Evolutionary conservation across 2,888 invertebrate species (phyloP).

Genomic region (Ectobius pallidus): DNA sequence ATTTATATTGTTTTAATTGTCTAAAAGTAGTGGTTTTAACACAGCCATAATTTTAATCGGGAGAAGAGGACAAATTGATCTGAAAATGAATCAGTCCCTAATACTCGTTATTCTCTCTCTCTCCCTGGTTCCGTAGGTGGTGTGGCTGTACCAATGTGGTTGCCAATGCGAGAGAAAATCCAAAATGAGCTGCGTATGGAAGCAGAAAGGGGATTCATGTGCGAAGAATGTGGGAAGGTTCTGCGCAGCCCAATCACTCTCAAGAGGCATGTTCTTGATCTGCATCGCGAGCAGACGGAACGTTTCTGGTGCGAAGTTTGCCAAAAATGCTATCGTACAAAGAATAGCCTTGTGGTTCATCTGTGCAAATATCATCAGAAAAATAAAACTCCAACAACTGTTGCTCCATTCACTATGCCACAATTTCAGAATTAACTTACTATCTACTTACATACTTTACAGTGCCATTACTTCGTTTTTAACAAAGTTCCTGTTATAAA

Average conservation of each 20-base stretch:
- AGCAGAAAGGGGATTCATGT: slow-evolving; percentile 46
- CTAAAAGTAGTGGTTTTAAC: too few species aligned
- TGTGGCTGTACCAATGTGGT: slow-evolving; percentile 29
- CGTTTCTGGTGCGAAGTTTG: slow-evolving; percentile 51
- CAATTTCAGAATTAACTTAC: background rate
- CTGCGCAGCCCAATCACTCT: slow-evolving; percentile 51
- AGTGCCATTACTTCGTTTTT: too few species aligned
- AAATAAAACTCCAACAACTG: slow-evolving; percentile 42
- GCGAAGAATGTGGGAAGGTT: slow-evolving; percentile 51
- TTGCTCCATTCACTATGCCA: background rate
- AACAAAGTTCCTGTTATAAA: too few species aligned
- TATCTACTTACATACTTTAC: too few species aligned
- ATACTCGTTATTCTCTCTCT: slow-evolving; percentile 25
- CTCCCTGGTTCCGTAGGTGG: slow-evolving; percentile 8
- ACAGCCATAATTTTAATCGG: background rate
- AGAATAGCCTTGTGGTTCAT: slow-evolving; percentile 52
- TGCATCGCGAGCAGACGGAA: slow-evolving; percentile 50
- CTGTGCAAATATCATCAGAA: slow-evolving; percentile 51
- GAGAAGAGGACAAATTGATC: background rate
- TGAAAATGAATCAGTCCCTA: slow-evolving; percentile 10
- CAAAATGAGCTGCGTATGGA: slow-evolving; percentile 37
- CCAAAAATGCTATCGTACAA: slow-evolving; percentile 51
- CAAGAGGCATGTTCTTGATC: slow-evolving; percentile 50
- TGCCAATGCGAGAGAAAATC: slow-evolving; percentile 37
- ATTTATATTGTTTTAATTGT: too few species aligned